These are phyloP conservation scores for Halcyon senegalensis DNA, from an alignment of 2,113 vertebrate genomes.

Conservation along the genomic window DNA sequence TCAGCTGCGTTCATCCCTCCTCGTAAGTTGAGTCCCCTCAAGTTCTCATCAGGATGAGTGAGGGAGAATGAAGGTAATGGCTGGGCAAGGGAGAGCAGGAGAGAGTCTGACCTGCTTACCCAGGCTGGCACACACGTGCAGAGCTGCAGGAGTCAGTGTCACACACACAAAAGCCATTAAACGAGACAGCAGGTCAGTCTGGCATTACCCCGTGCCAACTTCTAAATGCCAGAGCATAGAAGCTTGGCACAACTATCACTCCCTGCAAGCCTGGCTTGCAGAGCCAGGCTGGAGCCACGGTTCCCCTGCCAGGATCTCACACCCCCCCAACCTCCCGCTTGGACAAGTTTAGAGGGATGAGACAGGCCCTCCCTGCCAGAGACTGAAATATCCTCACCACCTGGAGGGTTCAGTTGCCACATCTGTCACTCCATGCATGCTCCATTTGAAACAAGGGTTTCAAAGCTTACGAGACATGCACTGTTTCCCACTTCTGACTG, in stretches of 20 bases:
- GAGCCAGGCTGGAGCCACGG: neutral
- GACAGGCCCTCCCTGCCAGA: neutral
- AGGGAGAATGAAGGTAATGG: neutral
- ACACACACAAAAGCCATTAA: conserved; percentile 64
- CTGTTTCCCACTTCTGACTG: neutral
- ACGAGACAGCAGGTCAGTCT: conserved; percentile 58
- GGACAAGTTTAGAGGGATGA: neutral
- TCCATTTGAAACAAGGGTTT: neutral
- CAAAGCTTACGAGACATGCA: neutral
- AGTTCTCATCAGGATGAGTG: neutral
- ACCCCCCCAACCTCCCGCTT: neutral
- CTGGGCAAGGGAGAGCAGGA: neutral
- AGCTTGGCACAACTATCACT: neutral
- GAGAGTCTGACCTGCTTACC: conserved; percentile 24
- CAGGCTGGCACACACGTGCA: conserved; percentile 34
- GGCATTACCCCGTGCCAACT: conserved; percentile 22
- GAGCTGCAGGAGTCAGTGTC: conserved; percentile 10
- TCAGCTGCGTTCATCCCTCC: neutral
- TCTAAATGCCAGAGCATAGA: conserved; percentile 43
- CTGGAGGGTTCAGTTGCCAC: neutral
- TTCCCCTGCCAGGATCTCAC: neutral
- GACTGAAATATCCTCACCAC: conserved; percentile 10
- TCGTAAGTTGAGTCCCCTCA: neutral
- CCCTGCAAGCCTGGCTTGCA: neutral
- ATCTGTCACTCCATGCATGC: neutral